Evolutionary conservation across 2,888 invertebrate genomes (phyloP).

Genomic region (Mayetiola destructor): DNA sequence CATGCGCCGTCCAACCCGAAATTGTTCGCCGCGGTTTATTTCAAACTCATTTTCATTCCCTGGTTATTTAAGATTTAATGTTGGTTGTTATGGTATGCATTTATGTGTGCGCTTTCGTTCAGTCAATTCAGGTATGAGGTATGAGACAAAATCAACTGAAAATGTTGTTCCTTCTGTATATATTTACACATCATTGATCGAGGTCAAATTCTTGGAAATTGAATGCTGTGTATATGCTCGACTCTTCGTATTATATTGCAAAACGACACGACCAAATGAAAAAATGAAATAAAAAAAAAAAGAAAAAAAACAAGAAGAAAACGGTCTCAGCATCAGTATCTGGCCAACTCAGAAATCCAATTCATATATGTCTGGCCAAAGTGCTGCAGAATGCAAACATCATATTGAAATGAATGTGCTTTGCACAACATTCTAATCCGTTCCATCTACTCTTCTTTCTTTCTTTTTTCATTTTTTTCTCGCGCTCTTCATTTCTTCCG

Average conservation of each 20-base stretch:
- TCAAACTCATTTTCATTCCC: no score
- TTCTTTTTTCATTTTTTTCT: no score
- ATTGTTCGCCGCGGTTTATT: no score
- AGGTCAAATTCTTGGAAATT: constrained; percentile 12
- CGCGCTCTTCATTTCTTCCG: no score
- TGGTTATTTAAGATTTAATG: no score
- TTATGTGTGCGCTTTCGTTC: neutral
- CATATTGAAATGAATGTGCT: neutral
- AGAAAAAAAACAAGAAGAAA: no score
- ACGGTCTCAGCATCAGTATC: no score
- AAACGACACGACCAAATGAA: no score
- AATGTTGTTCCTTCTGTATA: neutral
- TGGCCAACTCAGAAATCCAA: neutral
- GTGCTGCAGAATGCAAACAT: no score
- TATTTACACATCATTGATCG: constrained; percentile 13
- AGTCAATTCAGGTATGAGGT: neutral
- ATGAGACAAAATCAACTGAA: neutral
- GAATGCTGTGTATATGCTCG: constrained; percentile 3
- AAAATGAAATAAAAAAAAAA: no score
- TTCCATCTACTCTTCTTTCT: constrained; percentile 12
- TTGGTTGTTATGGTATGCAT: no score
- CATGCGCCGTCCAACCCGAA: no score
- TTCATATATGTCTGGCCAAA: neutral
- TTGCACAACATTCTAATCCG: constrained; percentile 8
- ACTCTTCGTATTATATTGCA: neutral